phyloP scores from a whole-genome alignment of 2,888 invertebrate species.

The Lamproptera curius region DNA sequence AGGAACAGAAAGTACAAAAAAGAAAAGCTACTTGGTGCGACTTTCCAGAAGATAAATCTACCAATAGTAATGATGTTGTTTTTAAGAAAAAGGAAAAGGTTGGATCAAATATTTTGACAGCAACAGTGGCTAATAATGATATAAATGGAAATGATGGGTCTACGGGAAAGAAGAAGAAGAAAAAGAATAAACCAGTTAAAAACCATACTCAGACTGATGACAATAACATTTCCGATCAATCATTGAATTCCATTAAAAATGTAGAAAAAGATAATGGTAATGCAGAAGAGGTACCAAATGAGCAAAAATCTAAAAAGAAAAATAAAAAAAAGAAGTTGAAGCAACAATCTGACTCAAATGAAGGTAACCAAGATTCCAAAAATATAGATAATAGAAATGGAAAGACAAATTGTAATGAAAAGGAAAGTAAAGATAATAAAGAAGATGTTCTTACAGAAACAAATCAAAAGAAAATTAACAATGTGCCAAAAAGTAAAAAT shows the following conservation, averaged over 20 bases:
- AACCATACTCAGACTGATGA: neutral
- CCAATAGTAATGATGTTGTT: conserved; percentile 19
- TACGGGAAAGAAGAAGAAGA: neutral
- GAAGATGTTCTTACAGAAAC: neutral
- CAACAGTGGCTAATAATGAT: neutral
- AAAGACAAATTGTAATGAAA: neutral
- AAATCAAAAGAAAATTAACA: conserved; percentile 17
- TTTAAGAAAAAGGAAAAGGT: conserved; percentile 23
- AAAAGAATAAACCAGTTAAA: conserved; percentile 6
- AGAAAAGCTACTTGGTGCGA: conserved; percentile 76
- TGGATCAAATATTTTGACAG: too few species aligned
- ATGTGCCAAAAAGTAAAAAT: conserved; percentile 28
- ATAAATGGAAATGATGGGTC: neutral
- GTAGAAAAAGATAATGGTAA: conserved; percentile 6
- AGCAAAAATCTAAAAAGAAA: conserved; percentile 18
- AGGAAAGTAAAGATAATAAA: conserved; percentile 1
- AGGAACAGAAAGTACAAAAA: conserved; percentile 65
- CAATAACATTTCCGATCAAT: neutral
- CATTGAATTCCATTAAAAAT: neutral
- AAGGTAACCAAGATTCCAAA: neutral
- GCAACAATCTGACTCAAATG: conserved; percentile 6
- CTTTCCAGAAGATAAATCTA: conserved; percentile 61
- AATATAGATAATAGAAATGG: neutral
- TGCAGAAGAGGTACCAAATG: neutral
- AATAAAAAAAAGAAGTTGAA: conserved; percentile 23